These are phyloP conservation scores for Campylomormyrus tamandua DNA, from an alignment of 2,113 vertebrate species.

Conservation along the genomic window DNA sequence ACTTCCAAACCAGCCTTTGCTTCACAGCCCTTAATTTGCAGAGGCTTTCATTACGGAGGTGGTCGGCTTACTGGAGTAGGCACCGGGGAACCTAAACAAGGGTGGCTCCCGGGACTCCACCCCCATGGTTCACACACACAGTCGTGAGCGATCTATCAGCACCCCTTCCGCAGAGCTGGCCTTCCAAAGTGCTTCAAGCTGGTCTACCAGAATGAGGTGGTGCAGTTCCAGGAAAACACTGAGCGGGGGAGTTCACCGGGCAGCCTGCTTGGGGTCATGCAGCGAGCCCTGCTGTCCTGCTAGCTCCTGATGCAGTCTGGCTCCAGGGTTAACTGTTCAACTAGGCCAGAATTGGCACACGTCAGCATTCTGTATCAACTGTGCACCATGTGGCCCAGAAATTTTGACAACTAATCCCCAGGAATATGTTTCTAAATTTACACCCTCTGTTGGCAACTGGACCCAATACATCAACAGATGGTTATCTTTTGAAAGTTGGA, in stretches of 20 bases:
- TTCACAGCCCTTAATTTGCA: constrained; percentile 39
- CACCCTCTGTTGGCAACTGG: constrained; percentile 33
- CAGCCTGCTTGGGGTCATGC: constrained; percentile 12
- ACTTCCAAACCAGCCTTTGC: constrained; percentile 45
- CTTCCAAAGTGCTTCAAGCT: constrained; percentile 30
- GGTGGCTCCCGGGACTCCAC: not conserved
- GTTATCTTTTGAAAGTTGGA: constrained; percentile 35
- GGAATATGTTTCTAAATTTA: constrained; percentile 47
- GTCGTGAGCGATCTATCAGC: not conserved
- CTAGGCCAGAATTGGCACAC: not conserved
- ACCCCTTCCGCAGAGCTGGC: constrained; percentile 6
- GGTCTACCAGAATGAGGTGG: constrained; percentile 18
- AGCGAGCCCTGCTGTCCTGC: constrained; percentile 39
- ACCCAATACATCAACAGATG: constrained; percentile 48
- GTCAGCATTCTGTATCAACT: constrained; percentile 21
- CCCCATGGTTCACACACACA: not conserved
- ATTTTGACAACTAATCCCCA: constrained; percentile 40
- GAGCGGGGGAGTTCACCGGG: not conserved
- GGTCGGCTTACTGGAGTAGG: constrained; percentile 46
- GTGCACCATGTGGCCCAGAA: constrained; percentile 28
- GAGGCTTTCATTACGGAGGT: constrained; percentile 58
- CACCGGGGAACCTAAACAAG: constrained; percentile 28
- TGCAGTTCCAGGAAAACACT: constrained; percentile 31
- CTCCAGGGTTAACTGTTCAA: constrained; percentile 34
- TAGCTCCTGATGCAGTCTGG: not conserved